These are phyloP conservation scores for Mustelus asterias DNA, from an alignment of 2,113 vertebrate genomes.

Conservation along the genomic window DNA sequence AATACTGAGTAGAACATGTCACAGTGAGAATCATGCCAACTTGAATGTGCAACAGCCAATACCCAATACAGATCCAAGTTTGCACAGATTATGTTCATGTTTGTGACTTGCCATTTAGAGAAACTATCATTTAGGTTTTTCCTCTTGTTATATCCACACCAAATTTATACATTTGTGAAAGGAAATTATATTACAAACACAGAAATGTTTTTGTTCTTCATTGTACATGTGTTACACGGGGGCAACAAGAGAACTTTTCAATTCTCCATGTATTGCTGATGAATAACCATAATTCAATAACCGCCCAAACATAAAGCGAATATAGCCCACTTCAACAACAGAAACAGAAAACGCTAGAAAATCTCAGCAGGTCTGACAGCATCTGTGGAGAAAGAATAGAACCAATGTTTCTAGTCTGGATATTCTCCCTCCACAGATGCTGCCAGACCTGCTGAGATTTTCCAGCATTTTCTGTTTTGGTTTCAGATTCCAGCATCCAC, in stretches of 20 bases:
- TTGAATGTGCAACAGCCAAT: background rate
- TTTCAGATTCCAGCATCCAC: no score
- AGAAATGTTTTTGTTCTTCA: background rate
- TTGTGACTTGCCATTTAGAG: background rate
- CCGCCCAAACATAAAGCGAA: background rate
- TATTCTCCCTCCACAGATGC: no score
- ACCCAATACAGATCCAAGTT: background rate
- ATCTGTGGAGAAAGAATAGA: no score
- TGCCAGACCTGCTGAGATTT: no score
- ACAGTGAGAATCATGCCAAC: background rate
- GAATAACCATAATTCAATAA: background rate
- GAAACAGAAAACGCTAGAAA: background rate
- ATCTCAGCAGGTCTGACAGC: no score
- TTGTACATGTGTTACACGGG: background rate
- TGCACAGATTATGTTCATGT: background rate
- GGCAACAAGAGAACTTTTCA: background rate
- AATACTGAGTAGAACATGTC: background rate
- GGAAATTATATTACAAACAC: background rate
- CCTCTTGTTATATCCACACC: background rate
- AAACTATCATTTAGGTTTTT: background rate
- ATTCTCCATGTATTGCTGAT: background rate
- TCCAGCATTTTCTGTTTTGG: no score
- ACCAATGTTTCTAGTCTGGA: no score
- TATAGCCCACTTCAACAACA: background rate
- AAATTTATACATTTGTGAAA: background rate